Conservation (phyloP, 2,113 vertebrate species). For the Salvelinus sp. region DNA sequence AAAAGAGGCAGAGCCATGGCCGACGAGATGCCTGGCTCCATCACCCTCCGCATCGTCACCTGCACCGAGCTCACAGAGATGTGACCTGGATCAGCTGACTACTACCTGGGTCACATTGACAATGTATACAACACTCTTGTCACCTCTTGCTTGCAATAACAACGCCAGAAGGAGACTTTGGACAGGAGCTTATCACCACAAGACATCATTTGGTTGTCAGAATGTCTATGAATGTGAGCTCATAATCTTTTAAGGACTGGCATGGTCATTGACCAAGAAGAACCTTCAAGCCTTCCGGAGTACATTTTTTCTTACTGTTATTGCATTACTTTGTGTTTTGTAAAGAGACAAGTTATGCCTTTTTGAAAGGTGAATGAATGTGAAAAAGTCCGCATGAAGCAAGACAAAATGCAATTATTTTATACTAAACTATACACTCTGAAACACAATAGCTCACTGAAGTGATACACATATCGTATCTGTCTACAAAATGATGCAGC, state of each 20-base stretch:
- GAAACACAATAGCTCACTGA: not conserved
- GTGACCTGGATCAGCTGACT: slow-evolving; percentile 61
- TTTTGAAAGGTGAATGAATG: not conserved
- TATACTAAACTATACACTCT: not conserved
- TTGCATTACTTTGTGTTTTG: not conserved
- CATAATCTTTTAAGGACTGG: not conserved
- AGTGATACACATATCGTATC: not conserved
- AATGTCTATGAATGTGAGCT: not conserved
- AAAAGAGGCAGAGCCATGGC: slow-evolving; percentile 68
- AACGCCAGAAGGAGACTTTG: not conserved
- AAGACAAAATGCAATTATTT: not conserved
- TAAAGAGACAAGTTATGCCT: not conserved
- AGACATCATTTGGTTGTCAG: not conserved
- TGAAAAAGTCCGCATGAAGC: not conserved
- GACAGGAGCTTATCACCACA: not conserved
- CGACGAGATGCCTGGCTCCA: slow-evolving; percentile 79
- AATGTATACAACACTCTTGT: not conserved
- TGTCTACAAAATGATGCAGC: not conserved
- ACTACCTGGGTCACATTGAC: not conserved
- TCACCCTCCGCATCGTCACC: slow-evolving; percentile 79
- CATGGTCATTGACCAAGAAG: not conserved
- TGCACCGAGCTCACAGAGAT: slow-evolving; percentile 82
- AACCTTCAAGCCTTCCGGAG: not conserved
- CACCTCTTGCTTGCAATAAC: not conserved
- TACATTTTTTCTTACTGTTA: not conserved